Conservation (phyloP, 2,113 vertebrate species). For the Isichthys henryi region DNA sequence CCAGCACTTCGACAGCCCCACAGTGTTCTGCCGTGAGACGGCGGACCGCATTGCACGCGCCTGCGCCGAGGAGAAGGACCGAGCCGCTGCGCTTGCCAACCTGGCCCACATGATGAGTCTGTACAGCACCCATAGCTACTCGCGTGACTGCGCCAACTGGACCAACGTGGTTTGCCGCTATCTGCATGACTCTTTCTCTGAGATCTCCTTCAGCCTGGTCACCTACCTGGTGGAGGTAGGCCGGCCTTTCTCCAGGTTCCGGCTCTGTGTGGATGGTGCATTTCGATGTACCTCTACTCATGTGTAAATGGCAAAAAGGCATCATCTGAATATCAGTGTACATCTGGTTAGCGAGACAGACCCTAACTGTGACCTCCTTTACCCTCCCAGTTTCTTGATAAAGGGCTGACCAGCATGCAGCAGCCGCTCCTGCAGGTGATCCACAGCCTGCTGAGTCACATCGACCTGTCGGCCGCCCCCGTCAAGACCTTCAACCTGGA, state of each 20-base stretch:
- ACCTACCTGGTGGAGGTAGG: conserved; percentile 91
- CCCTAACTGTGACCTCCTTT: conserved; percentile 5
- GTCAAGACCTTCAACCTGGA: conserved; percentile 97
- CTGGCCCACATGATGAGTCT: conserved; percentile 98
- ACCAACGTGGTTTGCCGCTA: conserved; percentile 97
- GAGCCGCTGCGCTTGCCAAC: conserved; percentile 75
- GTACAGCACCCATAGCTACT: conserved; percentile 95
- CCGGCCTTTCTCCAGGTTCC: not conserved
- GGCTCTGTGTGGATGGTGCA: not conserved
- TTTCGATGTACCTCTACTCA: not conserved
- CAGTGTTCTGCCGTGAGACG: conserved; percentile 93
- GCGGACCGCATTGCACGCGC: conserved; percentile 94
- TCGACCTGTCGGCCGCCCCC: conserved; percentile 86
- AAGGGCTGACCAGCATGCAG: conserved; percentile 91
- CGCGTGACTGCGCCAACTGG: conserved; percentile 92
- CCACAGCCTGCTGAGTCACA: conserved; percentile 88
- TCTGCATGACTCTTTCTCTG: conserved; percentile 88
- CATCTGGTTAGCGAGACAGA: not conserved
- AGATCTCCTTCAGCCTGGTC: conserved; percentile 85
- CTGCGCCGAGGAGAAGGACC: conserved; percentile 85
- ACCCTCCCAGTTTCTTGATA: conserved; percentile 80
- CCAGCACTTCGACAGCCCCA: conserved; percentile 97
- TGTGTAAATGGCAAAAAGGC: not conserved
- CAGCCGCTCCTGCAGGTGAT: conserved; percentile 93
- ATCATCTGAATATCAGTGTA: not conserved